These are phyloP conservation scores for Synodontis membranacea DNA, from an alignment of 2,113 vertebrate genomes.

Conservation along the genomic window DNA sequence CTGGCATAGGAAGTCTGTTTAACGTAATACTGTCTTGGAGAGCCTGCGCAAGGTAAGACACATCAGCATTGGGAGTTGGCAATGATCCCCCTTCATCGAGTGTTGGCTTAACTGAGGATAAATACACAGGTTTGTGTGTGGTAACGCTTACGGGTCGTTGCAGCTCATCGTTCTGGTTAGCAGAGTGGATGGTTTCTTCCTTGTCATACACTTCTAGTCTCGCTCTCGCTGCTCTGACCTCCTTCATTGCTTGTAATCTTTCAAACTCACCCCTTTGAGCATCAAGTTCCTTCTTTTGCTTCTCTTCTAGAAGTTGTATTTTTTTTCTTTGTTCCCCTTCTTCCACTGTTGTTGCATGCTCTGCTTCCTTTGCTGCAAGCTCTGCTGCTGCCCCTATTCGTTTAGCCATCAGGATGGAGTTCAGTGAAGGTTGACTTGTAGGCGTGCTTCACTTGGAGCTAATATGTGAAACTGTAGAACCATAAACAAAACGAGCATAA, in stretches of 20 bases:
- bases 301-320: not conserved
- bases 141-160: no score
- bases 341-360: not conserved
- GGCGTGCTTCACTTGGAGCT: not conserved
- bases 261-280: not conserved
- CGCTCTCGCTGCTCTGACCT: not conserved
- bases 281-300: not conserved
- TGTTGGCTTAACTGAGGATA: no score
- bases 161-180: no score
- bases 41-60: no score
- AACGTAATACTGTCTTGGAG: no score
- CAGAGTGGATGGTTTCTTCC: no score
- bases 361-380: not conserved
- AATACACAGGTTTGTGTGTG: no score
- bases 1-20: no score
- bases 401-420: not conserved
- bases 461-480: not conserved
- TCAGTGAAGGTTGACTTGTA: not conserved
- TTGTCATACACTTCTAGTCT: no score
- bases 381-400: not conserved
- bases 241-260: no score
- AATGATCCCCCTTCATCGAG: no score
- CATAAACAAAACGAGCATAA: not conserved
- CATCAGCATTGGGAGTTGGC: no score
- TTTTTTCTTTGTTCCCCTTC: conserved; percentile 8